Percentiles rank a stretch among this genome's conserved stretches.
Evolutionary conservation across 2,797 vertebrate species (phyloP).

Genomic region (Gallinago solitaria): DNA sequence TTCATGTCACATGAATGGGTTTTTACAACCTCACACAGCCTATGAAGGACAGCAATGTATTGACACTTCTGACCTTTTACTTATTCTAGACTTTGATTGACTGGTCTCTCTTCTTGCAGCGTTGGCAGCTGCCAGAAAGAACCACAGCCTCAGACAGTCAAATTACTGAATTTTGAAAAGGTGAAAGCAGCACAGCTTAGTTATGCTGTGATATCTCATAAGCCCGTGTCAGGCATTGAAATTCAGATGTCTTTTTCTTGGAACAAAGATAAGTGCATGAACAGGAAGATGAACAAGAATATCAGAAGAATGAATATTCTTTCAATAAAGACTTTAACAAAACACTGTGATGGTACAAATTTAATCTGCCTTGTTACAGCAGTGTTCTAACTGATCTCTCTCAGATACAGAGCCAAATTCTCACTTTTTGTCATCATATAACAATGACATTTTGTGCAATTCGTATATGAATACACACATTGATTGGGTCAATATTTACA

Average conservation of each 20-base stretch:
- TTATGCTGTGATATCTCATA: background rate
- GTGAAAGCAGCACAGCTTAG: background rate
- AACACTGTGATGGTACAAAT: background rate
- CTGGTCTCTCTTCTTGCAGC: background rate
- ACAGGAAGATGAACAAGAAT: background rate
- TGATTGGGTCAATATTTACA: background rate
- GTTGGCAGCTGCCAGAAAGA: background rate
- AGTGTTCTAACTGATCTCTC: background rate
- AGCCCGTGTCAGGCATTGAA: background rate
- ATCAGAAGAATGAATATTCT: background rate
- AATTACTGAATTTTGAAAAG: conserved; percentile 48
- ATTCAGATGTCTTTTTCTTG: conserved; percentile 10
- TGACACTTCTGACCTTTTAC: conserved; percentile 35
- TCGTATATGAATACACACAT: background rate
- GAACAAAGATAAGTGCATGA: background rate
- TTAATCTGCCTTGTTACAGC: background rate
- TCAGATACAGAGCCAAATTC: background rate
- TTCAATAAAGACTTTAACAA: background rate
- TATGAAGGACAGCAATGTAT: conserved; percentile 16
- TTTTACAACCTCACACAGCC: background rate
- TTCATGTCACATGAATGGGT: conserved; percentile 4
- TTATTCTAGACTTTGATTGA: conserved; percentile 35
- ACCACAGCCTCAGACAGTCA: background rate
- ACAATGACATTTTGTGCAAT: background rate
- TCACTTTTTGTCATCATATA: background rate